Percentiles rank a stretch among this genome's conserved stretches.
These are phyloP conservation scores for Phyto melanocephala DNA, from an alignment of 2,888 invertebrate species.

Conservation along the genomic window DNA sequence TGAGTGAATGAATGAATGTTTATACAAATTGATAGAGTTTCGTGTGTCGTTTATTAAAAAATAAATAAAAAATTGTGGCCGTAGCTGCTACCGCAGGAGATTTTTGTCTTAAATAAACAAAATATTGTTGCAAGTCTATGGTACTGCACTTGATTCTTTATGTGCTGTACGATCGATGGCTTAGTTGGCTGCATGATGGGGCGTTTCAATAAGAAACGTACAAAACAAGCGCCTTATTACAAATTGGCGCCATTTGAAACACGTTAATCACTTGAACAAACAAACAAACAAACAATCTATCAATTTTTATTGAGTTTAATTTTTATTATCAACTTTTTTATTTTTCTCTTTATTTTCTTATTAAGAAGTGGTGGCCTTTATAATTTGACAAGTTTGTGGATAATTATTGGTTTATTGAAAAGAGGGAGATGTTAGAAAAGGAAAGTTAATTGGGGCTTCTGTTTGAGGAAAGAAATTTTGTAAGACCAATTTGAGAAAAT, in stretches of 20 bases:
- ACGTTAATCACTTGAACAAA: slow-evolving; percentile 52
- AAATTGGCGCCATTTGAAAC: slow-evolving; percentile 55
- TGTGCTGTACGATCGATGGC: background rate
- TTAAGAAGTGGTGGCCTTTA: background rate
- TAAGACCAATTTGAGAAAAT: too few relatives aligned
- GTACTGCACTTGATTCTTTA: background rate
- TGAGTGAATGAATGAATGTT: slow-evolving; percentile 31
- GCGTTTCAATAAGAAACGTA: slow-evolving; percentile 6
- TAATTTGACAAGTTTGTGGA: slow-evolving; percentile 44
- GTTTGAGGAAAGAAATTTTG: too few relatives aligned
- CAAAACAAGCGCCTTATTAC: slow-evolving; percentile 41
- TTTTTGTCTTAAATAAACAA: slow-evolving; percentile 27
- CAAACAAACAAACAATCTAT: slow-evolving; percentile 55
- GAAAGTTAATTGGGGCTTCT: background rate
- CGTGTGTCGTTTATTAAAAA: slow-evolving; percentile 35
- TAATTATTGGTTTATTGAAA: background rate
- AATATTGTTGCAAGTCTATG: background rate
- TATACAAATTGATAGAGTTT: slow-evolving; percentile 24
- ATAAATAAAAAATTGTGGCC: background rate
- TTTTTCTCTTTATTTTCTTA: background rate
- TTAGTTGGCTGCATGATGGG: background rate
- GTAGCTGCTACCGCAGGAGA: slow-evolving; percentile 18
- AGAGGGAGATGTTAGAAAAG: background rate
- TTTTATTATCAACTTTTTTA: background rate
- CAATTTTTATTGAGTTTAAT: slow-evolving; percentile 52